Evolutionary conservation across 2,888 invertebrate species (phyloP).

Genomic region (Cyaniris semiargus): DNA sequence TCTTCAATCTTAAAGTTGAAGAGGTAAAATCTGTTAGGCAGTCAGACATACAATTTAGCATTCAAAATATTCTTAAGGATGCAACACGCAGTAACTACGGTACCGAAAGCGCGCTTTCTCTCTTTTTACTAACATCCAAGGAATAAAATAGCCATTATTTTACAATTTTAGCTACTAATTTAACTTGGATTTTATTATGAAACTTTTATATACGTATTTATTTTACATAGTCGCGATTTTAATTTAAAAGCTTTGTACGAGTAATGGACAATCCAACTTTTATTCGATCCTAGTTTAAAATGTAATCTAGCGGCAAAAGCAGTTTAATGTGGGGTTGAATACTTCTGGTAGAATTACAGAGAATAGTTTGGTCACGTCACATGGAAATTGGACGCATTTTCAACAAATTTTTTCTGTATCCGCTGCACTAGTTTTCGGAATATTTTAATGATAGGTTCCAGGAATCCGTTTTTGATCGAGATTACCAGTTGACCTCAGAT

Average conservation of each 20-base stretch:
- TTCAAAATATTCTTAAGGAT: too few relatives aligned
- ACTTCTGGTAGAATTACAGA: neutral
- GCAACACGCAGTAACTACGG: too few relatives aligned
- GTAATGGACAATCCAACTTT: conserved; percentile 1
- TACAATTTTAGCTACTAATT: neutral
- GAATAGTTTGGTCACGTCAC: neutral
- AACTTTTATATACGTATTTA: neutral
- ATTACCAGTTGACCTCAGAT: too few relatives aligned
- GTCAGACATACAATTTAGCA: too few relatives aligned
- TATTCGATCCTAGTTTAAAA: conserved; percentile 1
- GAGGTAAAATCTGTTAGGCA: too few relatives aligned
- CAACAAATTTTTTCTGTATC: neutral
- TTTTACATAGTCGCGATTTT: conserved; percentile 3
- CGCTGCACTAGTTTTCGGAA: neutral
- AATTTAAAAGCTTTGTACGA: neutral
- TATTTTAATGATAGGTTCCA: too few relatives aligned
- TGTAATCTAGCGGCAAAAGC: neutral
- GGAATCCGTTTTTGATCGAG: too few relatives aligned
- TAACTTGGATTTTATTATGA: neutral
- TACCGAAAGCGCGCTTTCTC: too few relatives aligned
- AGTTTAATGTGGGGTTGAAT: neutral
- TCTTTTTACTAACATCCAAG: neutral
- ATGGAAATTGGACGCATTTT: neutral
- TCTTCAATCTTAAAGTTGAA: too few relatives aligned
- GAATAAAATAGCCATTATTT: neutral